These are phyloP conservation scores for Leistus spinibarbis DNA, from an alignment of 2,888 invertebrate species.

Conservation along the genomic window DNA sequence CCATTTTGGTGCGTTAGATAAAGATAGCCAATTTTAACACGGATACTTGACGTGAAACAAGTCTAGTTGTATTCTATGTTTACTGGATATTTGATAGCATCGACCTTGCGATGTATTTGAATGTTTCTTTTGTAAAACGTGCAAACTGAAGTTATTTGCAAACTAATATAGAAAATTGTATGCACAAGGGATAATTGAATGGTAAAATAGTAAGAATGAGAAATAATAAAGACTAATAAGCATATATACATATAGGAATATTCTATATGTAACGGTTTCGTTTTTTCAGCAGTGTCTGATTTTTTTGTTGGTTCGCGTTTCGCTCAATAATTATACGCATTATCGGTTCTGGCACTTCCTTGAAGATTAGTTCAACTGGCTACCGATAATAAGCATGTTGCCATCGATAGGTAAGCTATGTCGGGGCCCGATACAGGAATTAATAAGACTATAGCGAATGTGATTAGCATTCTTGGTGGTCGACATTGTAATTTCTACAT, in stretches of 20 bases:
- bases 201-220: background rate
- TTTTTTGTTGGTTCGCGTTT: background rate
- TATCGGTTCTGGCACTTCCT: conserved; percentile 20
- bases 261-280: background rate
- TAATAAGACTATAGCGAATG: background rate
- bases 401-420: background rate
- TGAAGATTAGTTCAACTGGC: conserved; percentile 10
- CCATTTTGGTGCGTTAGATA: no score
- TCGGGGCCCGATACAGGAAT: background rate
- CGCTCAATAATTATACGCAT: conserved; percentile 23
- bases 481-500: no score
- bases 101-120: background rate
- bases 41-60: no score
- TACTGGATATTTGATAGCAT: background rate
- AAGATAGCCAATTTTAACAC: no score
- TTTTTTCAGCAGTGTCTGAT: background rate
- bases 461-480: background rate
- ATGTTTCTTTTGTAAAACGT: background rate
- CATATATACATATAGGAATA: background rate
- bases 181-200: background rate
- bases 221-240: background rate
- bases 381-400: conserved; percentile 20
- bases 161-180: background rate
- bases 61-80: background rate
- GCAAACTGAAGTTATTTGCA: background rate